These are phyloP conservation scores for Amphiduros pacificus DNA, from an alignment of 2,888 invertebrate species.

Conservation along the genomic window DNA sequence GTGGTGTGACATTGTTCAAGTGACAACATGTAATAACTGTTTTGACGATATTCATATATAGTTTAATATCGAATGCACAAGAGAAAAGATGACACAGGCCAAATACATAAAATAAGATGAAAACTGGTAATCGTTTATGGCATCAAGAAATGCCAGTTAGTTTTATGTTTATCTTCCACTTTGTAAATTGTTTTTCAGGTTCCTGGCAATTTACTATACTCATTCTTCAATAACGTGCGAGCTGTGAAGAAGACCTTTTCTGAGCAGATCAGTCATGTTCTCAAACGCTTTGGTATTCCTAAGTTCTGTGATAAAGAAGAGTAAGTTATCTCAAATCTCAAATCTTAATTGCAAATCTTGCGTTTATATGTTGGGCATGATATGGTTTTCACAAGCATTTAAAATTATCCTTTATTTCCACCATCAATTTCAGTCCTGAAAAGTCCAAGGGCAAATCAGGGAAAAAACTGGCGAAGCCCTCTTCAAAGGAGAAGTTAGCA, in stretches of 20 bases:
- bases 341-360: too few relatives aligned
- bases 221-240: slow-evolving; percentile 46
- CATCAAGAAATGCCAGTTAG: background rate
- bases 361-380: background rate
- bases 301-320: slow-evolving; percentile 48
- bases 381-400: background rate
- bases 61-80: too few relatives aligned
- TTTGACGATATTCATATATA: too few relatives aligned
- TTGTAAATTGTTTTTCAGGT: slow-evolving; percentile 14
- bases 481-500: slow-evolving; percentile 46
- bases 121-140: too few relatives aligned
- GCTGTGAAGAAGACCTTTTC: slow-evolving; percentile 48
- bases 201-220: slow-evolving; percentile 48
- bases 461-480: slow-evolving; percentile 41
- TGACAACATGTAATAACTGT: too few relatives aligned
- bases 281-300: slow-evolving; percentile 49
- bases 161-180: background rate
- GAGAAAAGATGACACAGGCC: too few relatives aligned
- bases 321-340: slow-evolving; percentile 25
- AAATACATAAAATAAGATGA: too few relatives aligned
- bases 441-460: slow-evolving; percentile 13
- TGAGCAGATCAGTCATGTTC: slow-evolving; percentile 48
- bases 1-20: too few relatives aligned
- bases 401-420: too few relatives aligned
- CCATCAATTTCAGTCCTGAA: slow-evolving; percentile 10